Base-by-base conservation (phyloP, 2,113 vertebrate species). In the Upupa epops region DNA sequence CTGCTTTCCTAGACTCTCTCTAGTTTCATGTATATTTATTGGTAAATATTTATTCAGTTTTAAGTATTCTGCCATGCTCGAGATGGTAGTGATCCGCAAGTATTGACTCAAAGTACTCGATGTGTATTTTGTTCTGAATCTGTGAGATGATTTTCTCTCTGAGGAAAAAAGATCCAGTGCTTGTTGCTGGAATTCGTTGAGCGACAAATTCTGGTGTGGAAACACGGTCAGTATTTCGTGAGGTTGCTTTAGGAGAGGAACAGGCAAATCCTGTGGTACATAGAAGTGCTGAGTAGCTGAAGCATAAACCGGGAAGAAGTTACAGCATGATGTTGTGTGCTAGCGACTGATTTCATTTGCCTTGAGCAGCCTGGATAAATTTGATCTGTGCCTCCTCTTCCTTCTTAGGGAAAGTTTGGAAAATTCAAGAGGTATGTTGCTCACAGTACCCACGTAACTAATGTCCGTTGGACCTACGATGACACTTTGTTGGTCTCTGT, bases 381-480 rank as follows among this genome's bases (percentile, higher is more conserved):
- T 45, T 72, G 31, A 29, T 71, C 10, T 72, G 24, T 86, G 34
- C 11, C 34, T 34, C 91, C 74, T 83, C 55, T 95, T 65, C 21
- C 16, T 93, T 66, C 78, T 76, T 87, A 99, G 99, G 99, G 99
- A 34, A 99, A 99, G 93, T 99, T 98, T 97, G 98, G 98, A 32
- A 99, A 99, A 94, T 99, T 99, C 96, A 99, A 99, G 97, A 98
- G 98, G 66, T 99, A 99, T 6, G 97, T 99, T 94, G 99, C 99
- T 73, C 99, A 99, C 96, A 99, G 99, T 91, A 98, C 98, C 51
- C 99, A 99, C 18, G 99, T 99, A 85, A 99, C 99, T 54, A 99
- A 99, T 37, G 98, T 99, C 66, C 98, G 98, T 17, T 99, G 99
- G 99, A 98, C 98, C 32, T 98, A 98, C 1, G 99, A 99, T 15